Conservation (phyloP, 2,888 invertebrate genomes). For the Heteropelma amictum region DNA sequence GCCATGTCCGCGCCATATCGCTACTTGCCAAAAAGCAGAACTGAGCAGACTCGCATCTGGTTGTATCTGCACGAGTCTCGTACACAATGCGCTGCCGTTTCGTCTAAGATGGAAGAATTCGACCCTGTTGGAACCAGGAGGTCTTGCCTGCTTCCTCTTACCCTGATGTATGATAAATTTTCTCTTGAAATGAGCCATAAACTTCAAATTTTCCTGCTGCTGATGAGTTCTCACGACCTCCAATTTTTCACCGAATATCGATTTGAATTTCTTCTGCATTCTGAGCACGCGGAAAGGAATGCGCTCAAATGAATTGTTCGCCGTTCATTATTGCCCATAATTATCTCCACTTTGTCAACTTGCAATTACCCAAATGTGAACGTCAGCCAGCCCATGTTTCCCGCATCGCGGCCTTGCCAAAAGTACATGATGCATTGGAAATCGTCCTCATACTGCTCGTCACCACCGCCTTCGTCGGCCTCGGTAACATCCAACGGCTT, state of each 20-base stretch:
- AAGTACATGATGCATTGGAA: conserved; percentile 99
- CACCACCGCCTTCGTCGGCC: conserved; percentile 77
- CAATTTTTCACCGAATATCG: conserved; percentile 91
- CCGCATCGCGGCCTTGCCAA: conserved; percentile 98
- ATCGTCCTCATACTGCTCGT: conserved; percentile 82
- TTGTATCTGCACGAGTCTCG: conserved; percentile 93
- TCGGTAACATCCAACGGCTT: conserved; percentile 78
- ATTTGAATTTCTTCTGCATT: conserved; percentile 93
- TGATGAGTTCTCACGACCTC: conserved; percentile 98
- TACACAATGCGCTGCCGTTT: conserved; percentile 96
- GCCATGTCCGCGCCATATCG: no score
- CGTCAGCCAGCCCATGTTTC: conserved; percentile 99
- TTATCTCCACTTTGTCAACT: no score
- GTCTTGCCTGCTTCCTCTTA: conserved; percentile 83
- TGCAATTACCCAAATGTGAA: conserved; percentile 91
- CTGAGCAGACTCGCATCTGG: conserved; percentile 92
- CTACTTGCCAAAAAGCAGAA: conserved; percentile 95
- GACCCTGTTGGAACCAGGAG: conserved; percentile 78
- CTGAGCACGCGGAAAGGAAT: conserved; percentile 70
- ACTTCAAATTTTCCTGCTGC: conserved; percentile 99
- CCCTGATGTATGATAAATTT: conserved; percentile 96
- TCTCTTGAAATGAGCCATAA: conserved; percentile 97
- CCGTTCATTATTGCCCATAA: no score
- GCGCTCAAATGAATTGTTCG: background rate
- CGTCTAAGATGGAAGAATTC: conserved; percentile 97